These are phyloP conservation scores for Unio delphinus DNA, from an alignment of 2,888 invertebrate genomes.

Conservation along the genomic window DNA sequence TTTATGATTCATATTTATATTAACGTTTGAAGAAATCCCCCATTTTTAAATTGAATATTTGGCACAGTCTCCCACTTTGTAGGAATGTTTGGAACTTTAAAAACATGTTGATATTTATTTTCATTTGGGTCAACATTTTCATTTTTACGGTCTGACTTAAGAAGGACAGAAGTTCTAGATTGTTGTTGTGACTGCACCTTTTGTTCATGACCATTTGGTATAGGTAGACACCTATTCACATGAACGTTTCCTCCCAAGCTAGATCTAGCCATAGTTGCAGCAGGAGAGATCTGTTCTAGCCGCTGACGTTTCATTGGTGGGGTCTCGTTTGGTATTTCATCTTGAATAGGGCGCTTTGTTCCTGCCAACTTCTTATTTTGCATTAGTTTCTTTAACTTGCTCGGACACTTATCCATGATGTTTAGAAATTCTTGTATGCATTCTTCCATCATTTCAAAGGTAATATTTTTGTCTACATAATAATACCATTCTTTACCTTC, in stretches of 20 bases:
- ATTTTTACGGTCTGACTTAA: neutral
- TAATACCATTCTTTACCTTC: conserved; percentile 96
- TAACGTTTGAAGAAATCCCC: no score
- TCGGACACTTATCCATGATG: conserved; percentile 94
- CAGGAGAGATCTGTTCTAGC: neutral
- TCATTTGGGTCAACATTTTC: neutral
- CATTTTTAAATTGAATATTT: no score
- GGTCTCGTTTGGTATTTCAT: conserved; percentile 1
- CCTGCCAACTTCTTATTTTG: no score
- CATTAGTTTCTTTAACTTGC: conserved; percentile 81
- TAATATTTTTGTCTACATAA: conserved; percentile 93
- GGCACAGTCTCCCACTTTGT: no score
- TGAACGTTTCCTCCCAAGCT: no score
- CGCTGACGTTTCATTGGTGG: conserved; percentile 6
- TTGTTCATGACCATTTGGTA: no score
- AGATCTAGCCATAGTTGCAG: no score
- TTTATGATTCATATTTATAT: no score
- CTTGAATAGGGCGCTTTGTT: neutral
- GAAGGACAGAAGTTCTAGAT: no score
- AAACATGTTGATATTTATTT: neutral
- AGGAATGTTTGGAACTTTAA: no score
- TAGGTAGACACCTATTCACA: no score
- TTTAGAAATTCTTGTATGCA: conserved; percentile 82
- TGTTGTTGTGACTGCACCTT: no score
- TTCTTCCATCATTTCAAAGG: conserved; percentile 84